A percentile compares a stretch with the other conserved stretches of the same genome.
Evolutionary conservation across 2,113 vertebrate species (phyloP).

Genomic region (Leucoraja erinaceus): DNA sequence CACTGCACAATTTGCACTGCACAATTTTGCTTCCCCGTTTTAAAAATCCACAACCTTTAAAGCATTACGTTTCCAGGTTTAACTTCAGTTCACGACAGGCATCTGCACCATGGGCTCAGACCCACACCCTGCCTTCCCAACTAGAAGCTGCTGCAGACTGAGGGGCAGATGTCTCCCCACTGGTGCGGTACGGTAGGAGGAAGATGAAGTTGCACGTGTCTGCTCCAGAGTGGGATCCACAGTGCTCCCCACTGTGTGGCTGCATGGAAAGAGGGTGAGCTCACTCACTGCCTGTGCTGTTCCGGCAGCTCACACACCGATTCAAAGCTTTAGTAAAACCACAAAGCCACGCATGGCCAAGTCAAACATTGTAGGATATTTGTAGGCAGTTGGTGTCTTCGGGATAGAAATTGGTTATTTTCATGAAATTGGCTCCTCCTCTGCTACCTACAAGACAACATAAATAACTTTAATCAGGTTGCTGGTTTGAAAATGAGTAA

Average conservation of each 20-base stretch:
- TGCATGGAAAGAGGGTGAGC: not conserved
- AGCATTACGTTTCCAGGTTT: too few relatives aligned
- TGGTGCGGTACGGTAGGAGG: not conserved
- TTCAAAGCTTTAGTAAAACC: not conserved
- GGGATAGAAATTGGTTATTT: conserved; percentile 71
- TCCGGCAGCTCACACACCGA: not conserved
- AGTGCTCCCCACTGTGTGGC: not conserved
- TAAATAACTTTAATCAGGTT: not conserved
- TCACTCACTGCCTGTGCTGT: too few relatives aligned
- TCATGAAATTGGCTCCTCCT: conserved; percentile 50
- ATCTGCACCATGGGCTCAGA: too few relatives aligned
- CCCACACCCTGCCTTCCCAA: not conserved
- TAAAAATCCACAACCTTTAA: too few relatives aligned
- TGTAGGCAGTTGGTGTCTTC: conserved; percentile 78
- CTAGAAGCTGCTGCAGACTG: not conserved
- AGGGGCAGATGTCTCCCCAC: not conserved
- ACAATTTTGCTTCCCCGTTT: too few relatives aligned
- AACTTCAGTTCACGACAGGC: too few relatives aligned
- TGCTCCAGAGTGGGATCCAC: not conserved
- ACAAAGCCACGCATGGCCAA: not conserved
- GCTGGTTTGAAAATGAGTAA: not conserved
- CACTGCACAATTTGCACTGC: too few relatives aligned
- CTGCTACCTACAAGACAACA: conserved; percentile 43
- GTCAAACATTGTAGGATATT: conserved; percentile 73
- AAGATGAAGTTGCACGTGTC: not conserved